A percentile compares a stretch with the other conserved stretches of the same genome.
phyloP scores from a whole-genome alignment of 2,113 vertebrate species.

The Limanda limanda region DNA sequence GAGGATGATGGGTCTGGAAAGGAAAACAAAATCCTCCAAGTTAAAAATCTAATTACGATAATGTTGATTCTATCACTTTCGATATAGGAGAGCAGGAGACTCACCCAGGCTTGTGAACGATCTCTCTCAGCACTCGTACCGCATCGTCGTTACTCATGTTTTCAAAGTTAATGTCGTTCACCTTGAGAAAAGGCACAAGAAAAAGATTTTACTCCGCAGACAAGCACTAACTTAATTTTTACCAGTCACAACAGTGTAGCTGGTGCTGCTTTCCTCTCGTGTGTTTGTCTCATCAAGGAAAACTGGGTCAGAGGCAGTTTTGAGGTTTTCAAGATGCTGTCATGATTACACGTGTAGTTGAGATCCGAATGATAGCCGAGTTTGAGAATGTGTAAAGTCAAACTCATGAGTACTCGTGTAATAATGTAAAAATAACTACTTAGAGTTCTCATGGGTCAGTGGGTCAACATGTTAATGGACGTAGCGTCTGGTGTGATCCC shows the following conservation, averaged over 20 bases:
- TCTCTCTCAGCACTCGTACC: conserved; percentile 89
- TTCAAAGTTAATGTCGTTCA: conserved; percentile 93
- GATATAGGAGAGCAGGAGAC: conserved; percentile 6
- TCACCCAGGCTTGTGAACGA: conserved; percentile 92
- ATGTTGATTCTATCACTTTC: background rate
- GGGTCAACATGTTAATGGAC: no score
- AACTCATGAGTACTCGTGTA: no score
- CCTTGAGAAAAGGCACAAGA: conserved; percentile 68
- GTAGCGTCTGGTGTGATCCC: no score
- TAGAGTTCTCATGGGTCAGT: no score
- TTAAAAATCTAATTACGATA: background rate
- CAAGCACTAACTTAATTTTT: background rate
- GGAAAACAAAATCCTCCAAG: background rate
- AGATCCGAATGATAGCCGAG: no score
- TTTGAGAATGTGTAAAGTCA: no score
- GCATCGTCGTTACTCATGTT: conserved; percentile 95
- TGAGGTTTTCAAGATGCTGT: no score
- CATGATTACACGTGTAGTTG: no score
- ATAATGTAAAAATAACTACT: no score
- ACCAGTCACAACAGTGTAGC: background rate
- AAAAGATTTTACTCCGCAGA: background rate
- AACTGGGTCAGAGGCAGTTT: no score
- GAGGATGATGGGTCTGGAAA: conserved; percentile 88
- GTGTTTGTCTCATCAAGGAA: no score
- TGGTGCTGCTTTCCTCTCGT: no score